phyloP scores from a whole-genome alignment of 1,140 invertebrate genomes.

The Coboldia fuscipes region DNA sequence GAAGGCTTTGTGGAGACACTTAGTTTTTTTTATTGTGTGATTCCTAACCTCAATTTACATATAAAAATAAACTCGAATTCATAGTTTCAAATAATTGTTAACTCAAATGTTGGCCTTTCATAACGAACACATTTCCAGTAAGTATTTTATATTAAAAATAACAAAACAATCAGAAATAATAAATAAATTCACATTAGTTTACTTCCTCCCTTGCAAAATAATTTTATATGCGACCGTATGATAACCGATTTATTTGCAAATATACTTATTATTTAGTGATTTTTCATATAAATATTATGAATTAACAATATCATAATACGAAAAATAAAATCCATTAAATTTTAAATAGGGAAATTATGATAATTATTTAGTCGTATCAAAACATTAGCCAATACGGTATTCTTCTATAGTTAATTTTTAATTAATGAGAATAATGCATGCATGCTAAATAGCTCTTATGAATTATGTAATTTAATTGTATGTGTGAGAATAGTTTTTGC shows the following conservation, averaged over 20 bases:
- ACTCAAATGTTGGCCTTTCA: conserved; percentile 10
- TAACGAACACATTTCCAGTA: conserved; percentile 8
- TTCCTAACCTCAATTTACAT: too few species aligned
- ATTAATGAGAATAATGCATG: not conserved
- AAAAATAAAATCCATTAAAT: too few species aligned
- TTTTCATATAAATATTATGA: not conserved
- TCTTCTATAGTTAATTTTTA: not conserved
- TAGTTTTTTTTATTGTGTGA: too few species aligned
- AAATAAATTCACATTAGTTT: too few species aligned
- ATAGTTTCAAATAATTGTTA: too few species aligned
- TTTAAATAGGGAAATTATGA: too few species aligned
- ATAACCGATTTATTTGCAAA: not conserved
- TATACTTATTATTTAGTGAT: not conserved
- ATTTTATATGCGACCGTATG: too few species aligned
- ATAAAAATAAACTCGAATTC: too few species aligned
- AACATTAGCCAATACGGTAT: not conserved
- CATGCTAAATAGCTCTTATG: not conserved
- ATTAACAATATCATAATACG: not conserved
- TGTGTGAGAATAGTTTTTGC: not conserved
- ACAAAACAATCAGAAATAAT: too few species aligned
- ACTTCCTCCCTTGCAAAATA: too few species aligned
- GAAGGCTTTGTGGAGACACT: too few species aligned
- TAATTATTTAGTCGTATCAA: too few species aligned
- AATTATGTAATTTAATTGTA: not conserved
- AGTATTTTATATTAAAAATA: conserved; percentile 4